phyloP scores from a whole-genome alignment of 1,140 invertebrate species.

The Tribolium castaneum region DNA sequence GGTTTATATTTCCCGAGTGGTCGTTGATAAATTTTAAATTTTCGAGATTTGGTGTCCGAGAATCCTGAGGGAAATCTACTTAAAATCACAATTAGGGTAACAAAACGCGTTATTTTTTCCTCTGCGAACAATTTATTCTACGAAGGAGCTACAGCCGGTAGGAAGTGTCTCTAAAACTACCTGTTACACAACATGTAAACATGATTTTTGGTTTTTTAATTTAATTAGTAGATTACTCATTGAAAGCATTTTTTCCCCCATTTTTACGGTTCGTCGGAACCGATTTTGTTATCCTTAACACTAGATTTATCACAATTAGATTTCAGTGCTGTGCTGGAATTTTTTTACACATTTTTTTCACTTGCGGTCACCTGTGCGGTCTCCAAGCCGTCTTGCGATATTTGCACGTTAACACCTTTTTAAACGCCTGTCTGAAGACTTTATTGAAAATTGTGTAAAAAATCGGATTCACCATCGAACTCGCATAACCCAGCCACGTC shows the following conservation, averaged over 20 bases:
- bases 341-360: slow-evolving; percentile 19
- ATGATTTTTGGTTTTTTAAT: slow-evolving; percentile 10
- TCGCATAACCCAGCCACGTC: slow-evolving; percentile 92
- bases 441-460: slow-evolving; percentile 97
- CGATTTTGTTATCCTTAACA: slow-evolving; percentile 30
- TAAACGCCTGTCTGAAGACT: slow-evolving; percentile 90
- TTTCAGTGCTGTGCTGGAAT: slow-evolving; percentile 43
- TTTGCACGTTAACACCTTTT: slow-evolving; percentile 85
- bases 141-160: slow-evolving; percentile 27
- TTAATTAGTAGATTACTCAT: slow-evolving; percentile 35
- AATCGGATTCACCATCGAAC: slow-evolving; percentile 93
- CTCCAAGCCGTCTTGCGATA: slow-evolving; percentile 74
- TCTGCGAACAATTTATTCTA: slow-evolving; percentile 30
- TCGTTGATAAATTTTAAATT: slow-evolving; percentile 1
- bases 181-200: slow-evolving; percentile 50
- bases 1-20: neutral
- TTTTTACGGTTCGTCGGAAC: slow-evolving; percentile 42
- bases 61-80: slow-evolving; percentile 10
- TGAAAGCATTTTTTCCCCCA: slow-evolving; percentile 53
- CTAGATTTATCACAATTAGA: slow-evolving; percentile 47
- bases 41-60: neutral
- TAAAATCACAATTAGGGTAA: slow-evolving; percentile 2
- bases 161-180: neutral
- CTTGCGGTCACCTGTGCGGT: slow-evolving; percentile 61
- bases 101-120: slow-evolving; percentile 1